Evolutionary conservation across 2,888 invertebrate species (phyloP), one percentile per base, ranked within the genome.

Genomic region (Agrotis segetum): DNA sequence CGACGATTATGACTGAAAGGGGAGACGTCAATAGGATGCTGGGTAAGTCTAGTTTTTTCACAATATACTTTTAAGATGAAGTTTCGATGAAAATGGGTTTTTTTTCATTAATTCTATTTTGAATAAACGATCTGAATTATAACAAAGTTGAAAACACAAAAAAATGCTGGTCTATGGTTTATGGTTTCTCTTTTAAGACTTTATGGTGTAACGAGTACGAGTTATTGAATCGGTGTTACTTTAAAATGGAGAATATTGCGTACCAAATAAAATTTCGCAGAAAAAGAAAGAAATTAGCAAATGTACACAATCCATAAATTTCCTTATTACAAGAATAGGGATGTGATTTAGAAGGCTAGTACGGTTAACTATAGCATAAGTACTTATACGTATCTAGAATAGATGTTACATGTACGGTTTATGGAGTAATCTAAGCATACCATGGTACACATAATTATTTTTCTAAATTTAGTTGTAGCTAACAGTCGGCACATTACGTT

Each of bases 1-100:
- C 59, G 93, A 95, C 88, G 94, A 96, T 80, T 77, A 96, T 95
- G 96, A 95, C 94, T 96, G 96, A 96, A 87, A 94, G 94, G 80
- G 91, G 90, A 72, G 96, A 96, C 88, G 79, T 92, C 63, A 95
- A 95, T 86, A 96, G 96, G 86, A 96, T 96, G 96, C 89, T 96
- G 92, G 96, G 96, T 96, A 78, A 95, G 96, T 93, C 49, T 91
- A 85, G 89, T 90, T 90, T 72, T 90, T 40, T 89, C 19, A 52
- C 17, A 56, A 13, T 55, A 75, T 66, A 47, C 52, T 40, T 55
- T 47, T 62, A 55, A 11, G 9, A 9, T 40, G 40, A 40, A 40
- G 11, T 40, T 40, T 40, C 40, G 9, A 40, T 11, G 11, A 40
- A 40, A 40, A 11, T 40, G 11, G 11, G 7, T 40, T 40, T 40